These are phyloP conservation scores for Chrysemys picta DNA, from an alignment of 2,113 vertebrate species.

Conservation along the genomic window DNA sequence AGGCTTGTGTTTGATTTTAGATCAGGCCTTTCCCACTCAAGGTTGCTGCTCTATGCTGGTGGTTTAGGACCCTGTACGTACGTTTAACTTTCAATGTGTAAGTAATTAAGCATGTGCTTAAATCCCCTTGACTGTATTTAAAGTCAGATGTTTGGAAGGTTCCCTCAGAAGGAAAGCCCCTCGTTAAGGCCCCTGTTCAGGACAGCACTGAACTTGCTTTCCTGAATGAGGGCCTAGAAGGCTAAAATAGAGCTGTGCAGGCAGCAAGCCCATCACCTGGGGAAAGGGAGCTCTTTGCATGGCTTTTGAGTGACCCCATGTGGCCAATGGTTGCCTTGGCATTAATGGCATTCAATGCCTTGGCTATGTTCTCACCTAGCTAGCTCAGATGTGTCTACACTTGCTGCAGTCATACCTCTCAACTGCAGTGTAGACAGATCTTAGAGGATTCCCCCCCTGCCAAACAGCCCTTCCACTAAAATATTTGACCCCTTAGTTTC, in stretches of 20 bases:
- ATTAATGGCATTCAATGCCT: background rate
- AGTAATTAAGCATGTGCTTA: background rate
- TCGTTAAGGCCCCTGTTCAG: background rate
- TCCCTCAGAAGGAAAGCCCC: background rate
- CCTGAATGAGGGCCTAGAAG: background rate
- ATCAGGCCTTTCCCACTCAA: fast-evolving
- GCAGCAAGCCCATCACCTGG: background rate
- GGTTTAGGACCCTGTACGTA: background rate
- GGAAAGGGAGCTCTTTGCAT: background rate
- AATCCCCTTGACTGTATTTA: background rate
- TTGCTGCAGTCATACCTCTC: background rate
- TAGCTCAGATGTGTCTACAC: background rate
- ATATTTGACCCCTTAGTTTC: background rate
- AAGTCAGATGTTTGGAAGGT: background rate
- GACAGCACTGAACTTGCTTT: background rate
- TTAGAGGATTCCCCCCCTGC: background rate
- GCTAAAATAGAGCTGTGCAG: background rate
- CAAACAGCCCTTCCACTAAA: background rate
- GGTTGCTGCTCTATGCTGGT: background rate
- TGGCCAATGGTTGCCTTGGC: slow-evolving; percentile 41
- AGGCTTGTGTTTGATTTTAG: background rate
- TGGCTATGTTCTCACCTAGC: background rate
- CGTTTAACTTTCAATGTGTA: background rate
- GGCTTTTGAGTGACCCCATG: slow-evolving; percentile 53
- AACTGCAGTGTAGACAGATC: background rate